phyloP scores from a whole-genome alignment of 2,888 invertebrate genomes.

The Lithosia quadra region DNA sequence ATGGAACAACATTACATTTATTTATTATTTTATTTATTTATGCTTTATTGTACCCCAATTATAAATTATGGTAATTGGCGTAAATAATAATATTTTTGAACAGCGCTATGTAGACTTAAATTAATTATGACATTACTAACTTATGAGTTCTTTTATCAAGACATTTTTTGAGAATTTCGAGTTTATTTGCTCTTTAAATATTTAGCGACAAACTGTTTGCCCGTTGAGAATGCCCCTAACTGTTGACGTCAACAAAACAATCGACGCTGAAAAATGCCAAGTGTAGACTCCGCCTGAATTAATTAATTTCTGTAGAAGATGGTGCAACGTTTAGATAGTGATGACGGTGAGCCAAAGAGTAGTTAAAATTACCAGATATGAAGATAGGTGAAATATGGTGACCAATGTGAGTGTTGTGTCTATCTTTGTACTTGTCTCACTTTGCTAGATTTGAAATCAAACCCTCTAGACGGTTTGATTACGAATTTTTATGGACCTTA shows the following conservation, averaged over 20 bases:
- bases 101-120: too few species aligned
- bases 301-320: constrained; percentile 63
- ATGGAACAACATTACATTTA: too few species aligned
- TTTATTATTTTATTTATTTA: too few species aligned
- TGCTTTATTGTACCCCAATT: too few species aligned
- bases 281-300: constrained; percentile 64
- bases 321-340: constrained; percentile 56
- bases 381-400: not conserved
- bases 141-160: too few species aligned
- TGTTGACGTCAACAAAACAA: constrained; percentile 40
- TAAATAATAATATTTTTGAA: too few species aligned
- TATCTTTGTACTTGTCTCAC: too few species aligned
- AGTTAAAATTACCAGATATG: constrained; percentile 8
- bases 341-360: constrained; percentile 42
- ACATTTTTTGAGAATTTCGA: not conserved
- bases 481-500: too few species aligned
- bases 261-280: constrained; percentile 45
- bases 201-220: constrained; percentile 14
- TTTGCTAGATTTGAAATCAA: too few species aligned
- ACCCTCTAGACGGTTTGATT: too few species aligned
- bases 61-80: too few species aligned
- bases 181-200: not conserved
- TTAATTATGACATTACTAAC: too few species aligned
- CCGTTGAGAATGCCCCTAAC: constrained; percentile 14
- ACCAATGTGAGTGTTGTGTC: not conserved